Base-by-base conservation (phyloP, 2,797 vertebrate species). In the Antennarius maculatus region DNA sequence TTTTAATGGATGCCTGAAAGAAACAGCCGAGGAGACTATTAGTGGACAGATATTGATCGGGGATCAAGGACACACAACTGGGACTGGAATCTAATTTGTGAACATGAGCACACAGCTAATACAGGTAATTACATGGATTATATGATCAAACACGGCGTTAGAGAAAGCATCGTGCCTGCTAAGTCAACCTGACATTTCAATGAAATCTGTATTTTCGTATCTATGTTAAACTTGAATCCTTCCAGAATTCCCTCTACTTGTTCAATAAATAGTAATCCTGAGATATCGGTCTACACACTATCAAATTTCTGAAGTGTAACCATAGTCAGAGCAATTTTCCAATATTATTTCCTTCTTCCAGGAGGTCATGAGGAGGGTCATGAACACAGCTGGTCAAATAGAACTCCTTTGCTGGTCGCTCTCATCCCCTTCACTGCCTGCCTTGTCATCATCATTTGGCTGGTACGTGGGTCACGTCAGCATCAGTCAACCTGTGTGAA, bases 381-480 rank as follows among this genome's bases (percentile, higher is more conserved):
- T 1, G 59, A 66, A 15, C 29, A 62, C 48, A 76, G 68, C 76
- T 88, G 83, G 89, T 73, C 39, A 0, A 82, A 62, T 47, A 88
- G 87, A 57, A 61, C 79, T 29, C 79, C 85, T 11, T 37, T 89
- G 71, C 69, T 91, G 28, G 77, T 92, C 74, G 71, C 71, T 27
- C 64, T 91, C 39, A 82, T 92, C 64, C 88, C 90, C 28, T 77
- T 90, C 54, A 54, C 57, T 57, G 80, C 80, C 34, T 89, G 86
- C 58, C 55, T 86, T 43, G 27, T 78, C 42, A 61, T 92, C 45
- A 18, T 92, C 5, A 41, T 86, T 29, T 92, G 88, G 86, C 66
- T 88, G 86, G 91, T 92, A 69, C 34, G 28, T 39, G 10, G 46
- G 16, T 28, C 7, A 48, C 2, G 7, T 39, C 37, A 10, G 5